These are phyloP conservation scores for Caenorhabditis sp. DNA, from an alignment of 2,888 invertebrate genomes.

Conservation along the genomic window DNA sequence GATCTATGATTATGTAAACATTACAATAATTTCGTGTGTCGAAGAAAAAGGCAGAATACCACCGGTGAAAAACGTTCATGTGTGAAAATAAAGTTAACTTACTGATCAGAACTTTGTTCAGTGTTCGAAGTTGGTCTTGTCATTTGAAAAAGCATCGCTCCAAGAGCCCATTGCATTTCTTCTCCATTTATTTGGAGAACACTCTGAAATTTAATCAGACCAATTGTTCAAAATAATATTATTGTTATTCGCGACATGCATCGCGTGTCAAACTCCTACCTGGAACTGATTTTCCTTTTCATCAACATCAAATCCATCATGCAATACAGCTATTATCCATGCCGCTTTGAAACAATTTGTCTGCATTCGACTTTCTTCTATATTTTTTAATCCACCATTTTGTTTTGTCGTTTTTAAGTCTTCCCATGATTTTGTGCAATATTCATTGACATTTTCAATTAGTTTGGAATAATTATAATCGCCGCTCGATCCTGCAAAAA, in stretches of 20 bases:
- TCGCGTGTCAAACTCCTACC: slow-evolving; percentile 9
- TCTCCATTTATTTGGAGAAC: slow-evolving; percentile 63
- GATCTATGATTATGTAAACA: no score
- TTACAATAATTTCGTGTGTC: no score
- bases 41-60: no score
- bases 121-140: neutral
- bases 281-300: slow-evolving; percentile 67
- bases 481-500: slow-evolving; percentile 41
- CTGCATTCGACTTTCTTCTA: slow-evolving; percentile 60
- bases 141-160: slow-evolving; percentile 73
- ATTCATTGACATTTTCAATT: slow-evolving; percentile 50
- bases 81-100: no score
- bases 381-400: slow-evolving; percentile 38
- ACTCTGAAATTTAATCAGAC: slow-evolving; percentile 39
- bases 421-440: slow-evolving; percentile 60
- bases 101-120: no score
- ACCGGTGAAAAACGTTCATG: no score
- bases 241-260: neutral
- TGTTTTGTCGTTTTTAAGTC: slow-evolving; percentile 48
- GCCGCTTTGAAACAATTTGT: slow-evolving; percentile 75
- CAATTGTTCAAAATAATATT: neutral
- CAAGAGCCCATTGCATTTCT: slow-evolving; percentile 75
- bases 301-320: slow-evolving; percentile 74
- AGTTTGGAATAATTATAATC: slow-evolving; percentile 58
- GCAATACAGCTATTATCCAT: slow-evolving; percentile 74